These are phyloP conservation scores for Elephas maximus DNA, from an alignment of 2,113 vertebrate genomes.

Conservation along the genomic window DNA sequence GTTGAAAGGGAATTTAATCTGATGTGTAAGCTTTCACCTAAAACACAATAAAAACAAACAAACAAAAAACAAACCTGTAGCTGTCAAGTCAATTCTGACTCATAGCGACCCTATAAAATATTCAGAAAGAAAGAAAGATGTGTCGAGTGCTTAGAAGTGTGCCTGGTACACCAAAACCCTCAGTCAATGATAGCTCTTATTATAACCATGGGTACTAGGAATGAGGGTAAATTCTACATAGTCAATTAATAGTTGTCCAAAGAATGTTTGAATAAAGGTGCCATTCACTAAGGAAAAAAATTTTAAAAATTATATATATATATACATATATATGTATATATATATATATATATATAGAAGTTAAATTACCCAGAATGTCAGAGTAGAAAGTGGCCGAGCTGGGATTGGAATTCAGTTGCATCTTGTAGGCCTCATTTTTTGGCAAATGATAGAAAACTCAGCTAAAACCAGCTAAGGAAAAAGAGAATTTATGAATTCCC, in stretches of 20 bases:
- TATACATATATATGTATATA: not conserved
- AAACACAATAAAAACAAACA: no score
- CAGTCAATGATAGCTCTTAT: not conserved
- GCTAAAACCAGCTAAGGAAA: not conserved
- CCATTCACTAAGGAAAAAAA: not conserved
- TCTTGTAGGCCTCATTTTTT: not conserved
- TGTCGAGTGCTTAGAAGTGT: not conserved
- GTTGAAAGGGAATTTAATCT: no score
- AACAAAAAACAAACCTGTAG: no score
- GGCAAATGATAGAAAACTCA: constrained; percentile 15
- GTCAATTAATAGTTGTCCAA: constrained; percentile 11
- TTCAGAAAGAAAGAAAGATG: not conserved
- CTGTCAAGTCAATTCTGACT: no score
- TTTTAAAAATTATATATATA: no score
- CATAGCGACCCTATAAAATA: no score
- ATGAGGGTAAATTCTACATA: not conserved
- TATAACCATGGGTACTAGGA: not conserved
- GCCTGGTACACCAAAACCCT: not conserved
- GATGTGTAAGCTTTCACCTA: no score
- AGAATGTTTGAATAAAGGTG: constrained; percentile 15
- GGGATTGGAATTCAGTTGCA: not conserved
- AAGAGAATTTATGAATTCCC: not conserved
- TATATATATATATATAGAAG: not conserved
- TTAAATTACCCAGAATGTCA: not conserved
- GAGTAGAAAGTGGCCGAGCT: not conserved